Percentiles rank a stretch among this genome's conserved stretches.
Conservation (phyloP, 2,113 vertebrate species). For the Calidris pugnax region DNA sequence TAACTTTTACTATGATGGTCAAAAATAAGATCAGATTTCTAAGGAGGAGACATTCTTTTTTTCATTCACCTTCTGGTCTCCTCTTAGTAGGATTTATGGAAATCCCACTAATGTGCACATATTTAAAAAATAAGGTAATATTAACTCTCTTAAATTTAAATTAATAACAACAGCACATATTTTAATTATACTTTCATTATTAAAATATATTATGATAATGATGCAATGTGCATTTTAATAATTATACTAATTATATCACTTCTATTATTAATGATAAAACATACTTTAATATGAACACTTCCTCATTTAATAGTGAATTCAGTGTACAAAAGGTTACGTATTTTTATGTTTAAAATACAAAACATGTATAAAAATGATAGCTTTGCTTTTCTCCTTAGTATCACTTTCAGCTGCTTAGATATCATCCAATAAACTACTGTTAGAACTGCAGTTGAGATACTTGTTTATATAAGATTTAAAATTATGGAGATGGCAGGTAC, state of each 20-base stretch:
- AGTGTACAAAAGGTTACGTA: not conserved
- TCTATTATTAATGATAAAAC: not conserved
- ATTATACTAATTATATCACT: not conserved
- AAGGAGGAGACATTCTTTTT: not conserved
- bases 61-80: not conserved
- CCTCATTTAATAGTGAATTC: not conserved
- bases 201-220: not conserved
- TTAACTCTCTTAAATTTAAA: not conserved
- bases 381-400: not conserved
- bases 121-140: not conserved
- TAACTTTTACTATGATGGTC: not conserved
- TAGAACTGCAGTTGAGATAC: not conserved
- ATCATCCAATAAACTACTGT: not conserved
- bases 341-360: not conserved
- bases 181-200: not conserved
- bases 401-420: not conserved
- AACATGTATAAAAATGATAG: not conserved
- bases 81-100: not conserved
- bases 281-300: not conserved
- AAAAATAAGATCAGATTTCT: not conserved
- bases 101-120: not conserved
- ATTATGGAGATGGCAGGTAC: not conserved
- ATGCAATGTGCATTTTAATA: not conserved
- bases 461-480: not conserved
- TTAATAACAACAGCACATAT: not conserved